Percentiles rank a stretch among this genome's conserved stretches.
Conservation (phyloP, 2,797 vertebrate genomes). For the Macropus fuliginosus region DNA sequence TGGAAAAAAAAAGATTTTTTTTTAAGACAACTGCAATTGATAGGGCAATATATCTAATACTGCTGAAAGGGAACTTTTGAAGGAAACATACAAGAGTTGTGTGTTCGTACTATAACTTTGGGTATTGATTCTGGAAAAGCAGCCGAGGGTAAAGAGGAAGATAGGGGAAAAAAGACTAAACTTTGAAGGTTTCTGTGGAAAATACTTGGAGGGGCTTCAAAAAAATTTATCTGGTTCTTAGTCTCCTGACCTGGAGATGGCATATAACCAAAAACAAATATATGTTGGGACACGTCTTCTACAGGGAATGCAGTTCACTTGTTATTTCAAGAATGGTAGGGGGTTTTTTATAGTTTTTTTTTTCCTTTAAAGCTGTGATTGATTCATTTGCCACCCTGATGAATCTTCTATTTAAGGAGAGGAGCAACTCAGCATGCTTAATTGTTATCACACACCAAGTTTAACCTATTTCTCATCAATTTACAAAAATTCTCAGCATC, state of each 20-base stretch:
- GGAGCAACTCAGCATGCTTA: slow-evolving; percentile 56
- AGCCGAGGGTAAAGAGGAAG: slow-evolving; percentile 74
- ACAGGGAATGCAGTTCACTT: slow-evolving; percentile 68
- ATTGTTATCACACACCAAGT: neutral
- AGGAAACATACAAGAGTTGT: neutral
- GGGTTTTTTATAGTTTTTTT: neutral
- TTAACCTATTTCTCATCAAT: slow-evolving; percentile 54
- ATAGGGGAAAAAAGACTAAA: slow-evolving; percentile 75
- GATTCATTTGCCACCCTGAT: slow-evolving; percentile 46
- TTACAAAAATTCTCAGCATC: slow-evolving; percentile 57
- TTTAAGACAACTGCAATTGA: slow-evolving; percentile 59
- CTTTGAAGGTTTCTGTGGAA: slow-evolving; percentile 68
- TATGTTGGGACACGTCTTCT: slow-evolving; percentile 74
- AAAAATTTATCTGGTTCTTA: slow-evolving; percentile 65
- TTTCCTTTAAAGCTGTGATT: slow-evolving; percentile 25
- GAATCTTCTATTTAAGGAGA: slow-evolving; percentile 57
- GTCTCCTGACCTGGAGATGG: slow-evolving; percentile 72
- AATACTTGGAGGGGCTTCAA: slow-evolving; percentile 78
- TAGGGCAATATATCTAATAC: slow-evolving; percentile 47
- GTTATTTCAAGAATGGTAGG: slow-evolving; percentile 46
- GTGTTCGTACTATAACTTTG: slow-evolving; percentile 69
- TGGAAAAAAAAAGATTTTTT: neutral
- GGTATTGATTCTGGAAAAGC: slow-evolving; percentile 60
- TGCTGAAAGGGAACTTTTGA: slow-evolving; percentile 64
- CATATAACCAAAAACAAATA: slow-evolving; percentile 71